Evolutionary conservation across 1,140 invertebrate species (phyloP), one percentile per base, ranked within the genome.

Genomic region (Drosophila mauritiana): DNA sequence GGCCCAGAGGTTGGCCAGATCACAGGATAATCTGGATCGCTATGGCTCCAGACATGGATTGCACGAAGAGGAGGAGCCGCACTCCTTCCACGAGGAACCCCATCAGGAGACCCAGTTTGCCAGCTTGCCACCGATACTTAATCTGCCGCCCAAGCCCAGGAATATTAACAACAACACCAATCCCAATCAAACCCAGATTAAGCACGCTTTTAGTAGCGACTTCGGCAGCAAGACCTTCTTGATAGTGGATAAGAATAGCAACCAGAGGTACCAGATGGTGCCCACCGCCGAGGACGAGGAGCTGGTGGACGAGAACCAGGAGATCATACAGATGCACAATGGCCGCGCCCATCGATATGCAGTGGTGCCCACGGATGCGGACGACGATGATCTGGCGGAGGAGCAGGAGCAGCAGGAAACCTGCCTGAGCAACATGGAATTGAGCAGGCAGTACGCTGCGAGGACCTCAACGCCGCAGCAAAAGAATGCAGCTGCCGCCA

Each of bases 251-350:
- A 93, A 94, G 17, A 92, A 94, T 34, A 93, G 92, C 22, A 93
- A 94, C 73, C 94, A 94, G 78, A 93, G 94, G 37, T 94, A 94
- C 56, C 94, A 94, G 8, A 94, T 94, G 70, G 93, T 92, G 22
- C 94, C 94, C 49, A 94, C 94, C 0, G 93, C 94, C 0, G 92
- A 94, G 49, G 93, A 94, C 92, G 80, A 94, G 93, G 83, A 94
- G 93, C 58, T 93, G 92, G 91, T 94, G 91, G 55, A 93, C 92
- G 37, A 92, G 25, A 92, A 92, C 62, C 92, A 92, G 59, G 94
- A 95, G 90, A 94, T 95, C 12, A 93, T 95, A 6, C 94, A 94
- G 73, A 94, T 94, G 54, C 94, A 94, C 5, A 94, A 95, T 59
- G 94, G 94, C 6, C 93, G 93, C 39, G 93, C 93, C 0, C 93